These are phyloP conservation scores for Epizoanthus rinbou DNA, from an alignment of 92 coral and sea anemone species.

Conservation along the genomic window DNA sequence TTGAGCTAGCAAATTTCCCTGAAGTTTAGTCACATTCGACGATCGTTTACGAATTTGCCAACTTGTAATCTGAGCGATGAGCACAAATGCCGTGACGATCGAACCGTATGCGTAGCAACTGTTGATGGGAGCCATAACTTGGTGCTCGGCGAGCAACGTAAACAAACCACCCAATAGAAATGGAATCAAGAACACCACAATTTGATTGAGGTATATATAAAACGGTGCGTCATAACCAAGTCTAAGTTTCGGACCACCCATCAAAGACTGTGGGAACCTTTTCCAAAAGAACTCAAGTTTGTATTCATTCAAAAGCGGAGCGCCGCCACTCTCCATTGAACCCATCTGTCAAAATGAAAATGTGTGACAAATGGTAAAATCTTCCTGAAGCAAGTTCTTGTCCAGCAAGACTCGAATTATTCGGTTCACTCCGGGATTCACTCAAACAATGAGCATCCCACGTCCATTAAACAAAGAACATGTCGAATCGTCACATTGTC, in stretches of 20 bases:
- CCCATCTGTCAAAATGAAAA: conserved; percentile 57
- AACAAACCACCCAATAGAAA: conserved; percentile 80
- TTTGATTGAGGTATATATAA: conserved; percentile 83
- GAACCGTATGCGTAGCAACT: conserved; percentile 81
- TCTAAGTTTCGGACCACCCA: conserved; percentile 87
- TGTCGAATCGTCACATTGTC: not conserved
- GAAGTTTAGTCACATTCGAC: conserved; percentile 63
- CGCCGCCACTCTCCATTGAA: conserved; percentile 80
- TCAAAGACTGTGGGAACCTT: conserved; percentile 86
- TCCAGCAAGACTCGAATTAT: conserved; percentile 12
- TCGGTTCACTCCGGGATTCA: not conserved
- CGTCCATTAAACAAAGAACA: not conserved
- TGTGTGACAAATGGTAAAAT: conserved; percentile 5
- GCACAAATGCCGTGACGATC: conserved; percentile 60
- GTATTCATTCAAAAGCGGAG: conserved; percentile 95
- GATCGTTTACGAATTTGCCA: conserved; percentile 67
- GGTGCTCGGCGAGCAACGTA: conserved; percentile 77
- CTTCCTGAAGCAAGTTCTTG: not conserved
- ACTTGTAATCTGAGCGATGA: conserved; percentile 59
- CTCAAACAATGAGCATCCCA: not conserved
- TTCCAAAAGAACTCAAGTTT: conserved; percentile 94
- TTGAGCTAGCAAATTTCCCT: conserved; percentile 79
- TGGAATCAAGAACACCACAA: conserved; percentile 78
- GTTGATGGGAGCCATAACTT: conserved; percentile 52
- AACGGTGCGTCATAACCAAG: conserved; percentile 87